These are phyloP conservation scores for Drosophila algonquin DNA, from an alignment of 2,888 invertebrate species.

Conservation along the genomic window DNA sequence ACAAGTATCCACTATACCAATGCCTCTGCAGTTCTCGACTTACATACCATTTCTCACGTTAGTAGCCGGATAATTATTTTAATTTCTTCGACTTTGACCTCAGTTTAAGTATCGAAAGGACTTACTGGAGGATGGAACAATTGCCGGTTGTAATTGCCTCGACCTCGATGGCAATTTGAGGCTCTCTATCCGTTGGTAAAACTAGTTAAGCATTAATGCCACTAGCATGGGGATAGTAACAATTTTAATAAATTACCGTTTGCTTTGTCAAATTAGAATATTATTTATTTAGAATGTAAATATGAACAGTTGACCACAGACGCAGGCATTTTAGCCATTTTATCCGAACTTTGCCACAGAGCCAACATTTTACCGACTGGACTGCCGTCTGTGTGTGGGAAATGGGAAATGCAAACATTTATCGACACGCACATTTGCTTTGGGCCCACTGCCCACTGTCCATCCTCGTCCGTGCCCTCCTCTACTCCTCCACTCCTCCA, in stretches of 20 bases:
- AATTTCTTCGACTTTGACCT: conserved; percentile 6
- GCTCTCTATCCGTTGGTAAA: conserved; percentile 7
- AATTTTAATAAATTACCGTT: conserved; percentile 73
- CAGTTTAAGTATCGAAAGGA: background rate
- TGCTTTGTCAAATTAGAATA: conserved; percentile 80
- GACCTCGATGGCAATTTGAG: conserved; percentile 26
- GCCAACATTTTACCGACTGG: conserved; percentile 32
- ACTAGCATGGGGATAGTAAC: conserved; percentile 44
- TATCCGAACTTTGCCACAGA: conserved; percentile 53
- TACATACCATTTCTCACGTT: conserved; percentile 29
- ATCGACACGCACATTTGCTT: conserved; percentile 71
- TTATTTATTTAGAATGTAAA: conserved; percentile 80
- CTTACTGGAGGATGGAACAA: background rate
- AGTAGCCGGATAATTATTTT: conserved; percentile 17
- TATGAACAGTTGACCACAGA: conserved; percentile 74
- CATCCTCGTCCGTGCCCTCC: background rate
- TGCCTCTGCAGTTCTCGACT: background rate
- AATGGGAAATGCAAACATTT: conserved; percentile 64
- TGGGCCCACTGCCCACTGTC: conserved; percentile 30
- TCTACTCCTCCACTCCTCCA: background rate
- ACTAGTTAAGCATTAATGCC: conserved; percentile 56
- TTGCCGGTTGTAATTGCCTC: conserved; percentile 27
- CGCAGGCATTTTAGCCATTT: conserved; percentile 54
- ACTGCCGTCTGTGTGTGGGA: conserved; percentile 30
- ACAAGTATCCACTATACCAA: too few relatives aligned